Evolutionary conservation across 2,113 vertebrate genomes (phyloP), one percentile per base, ranked within the genome.

Genomic region (Trematomus loennbergii): DNA sequence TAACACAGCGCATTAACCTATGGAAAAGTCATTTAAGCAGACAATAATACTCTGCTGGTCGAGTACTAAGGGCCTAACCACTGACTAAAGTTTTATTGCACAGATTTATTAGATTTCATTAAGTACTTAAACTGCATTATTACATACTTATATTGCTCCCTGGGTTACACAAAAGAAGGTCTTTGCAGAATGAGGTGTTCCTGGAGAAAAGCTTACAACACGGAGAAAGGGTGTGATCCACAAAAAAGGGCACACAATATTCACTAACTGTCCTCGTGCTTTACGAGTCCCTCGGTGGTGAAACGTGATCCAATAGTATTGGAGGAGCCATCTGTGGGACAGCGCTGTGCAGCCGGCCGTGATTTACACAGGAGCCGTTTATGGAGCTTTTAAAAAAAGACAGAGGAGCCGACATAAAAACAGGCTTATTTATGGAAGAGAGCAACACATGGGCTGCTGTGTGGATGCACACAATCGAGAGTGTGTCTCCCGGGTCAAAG

Each of bases 221-320:
- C 17, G 0, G 62, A 33, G 59, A 63, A 72, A 64, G 64, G 63
- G 72, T 62, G 74, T 72, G 52, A 81, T 77, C 76, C 77, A 54
- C 48, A 48, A n/a, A 68, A n/a, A 40, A 40, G 36, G 64, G 76
- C 74, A 65, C 74, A 75, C 22, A 22, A 74, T 78, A 81, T 68
- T 72, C 85, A 79, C 79, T 85, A 85, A 87, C 81, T 53, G 65
- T 53, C 65, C 94, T 94, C 94, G 95, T 94, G 94, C 91, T 97
- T 97, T 96, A 97, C 95, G 95, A 93, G 95, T 96, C 96, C 96
- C 96, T 66, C 78, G 96, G 93, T 95, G 94, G 94, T 55, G 96
- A 96, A 96, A 97, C 95, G 69, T 92, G 96, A 97, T 95, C 96
- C 94, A 90, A 96, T 95, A 96, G 96, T 97, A 96, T 95, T 94